A percentile compares a stretch with the other conserved stretches of the same genome.
phyloP scores from a whole-genome alignment of 2,113 vertebrate genomes.

The Atherinomorus stipes region DNA sequence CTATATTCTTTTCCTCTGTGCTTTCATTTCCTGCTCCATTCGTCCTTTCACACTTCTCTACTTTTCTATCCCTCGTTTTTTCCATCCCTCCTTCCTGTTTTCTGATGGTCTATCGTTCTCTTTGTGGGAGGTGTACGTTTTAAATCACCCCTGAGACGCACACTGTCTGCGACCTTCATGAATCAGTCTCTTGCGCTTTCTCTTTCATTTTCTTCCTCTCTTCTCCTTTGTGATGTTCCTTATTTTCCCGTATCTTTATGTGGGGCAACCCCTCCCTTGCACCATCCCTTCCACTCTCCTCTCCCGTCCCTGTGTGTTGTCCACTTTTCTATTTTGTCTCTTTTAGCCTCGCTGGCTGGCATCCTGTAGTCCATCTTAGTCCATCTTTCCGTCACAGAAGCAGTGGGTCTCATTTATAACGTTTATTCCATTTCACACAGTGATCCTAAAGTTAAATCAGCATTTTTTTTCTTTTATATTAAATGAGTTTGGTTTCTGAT shows the following conservation, averaged over 20 bases:
- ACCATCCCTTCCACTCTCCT: constrained; percentile 3
- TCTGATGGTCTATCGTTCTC: constrained; percentile 15
- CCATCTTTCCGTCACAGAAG: constrained; percentile 20
- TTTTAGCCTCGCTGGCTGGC: constrained; percentile 33
- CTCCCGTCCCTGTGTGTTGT: constrained; percentile 42
- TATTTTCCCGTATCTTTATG: constrained; percentile 59
- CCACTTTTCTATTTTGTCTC: constrained; percentile 37
- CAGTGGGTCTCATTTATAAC: constrained; percentile 46
- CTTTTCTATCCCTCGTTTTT: constrained; percentile 24
- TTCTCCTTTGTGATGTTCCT: constrained; percentile 50
- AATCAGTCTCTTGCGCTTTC: constrained; percentile 47
- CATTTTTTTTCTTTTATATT: neutral
- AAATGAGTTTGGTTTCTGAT: constrained; percentile 11
- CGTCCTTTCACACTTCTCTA: neutral
- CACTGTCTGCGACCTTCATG: constrained; percentile 75
- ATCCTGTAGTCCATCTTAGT: constrained; percentile 11
- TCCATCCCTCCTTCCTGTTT: constrained; percentile 15
- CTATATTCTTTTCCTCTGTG: neutral
- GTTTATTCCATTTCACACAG: constrained; percentile 26
- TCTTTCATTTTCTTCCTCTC: constrained; percentile 47
- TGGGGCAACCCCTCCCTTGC: constrained; percentile 51
- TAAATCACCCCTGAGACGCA: constrained; percentile 70
- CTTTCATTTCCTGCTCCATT: constrained; percentile 29
- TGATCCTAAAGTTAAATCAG: constrained; percentile 6
- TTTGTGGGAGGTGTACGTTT: constrained; percentile 64